Percentiles rank a stretch among this genome's conserved stretches.
Conservation (phyloP, 1,140 invertebrate genomes). For the Calliphora vicina region DNA sequence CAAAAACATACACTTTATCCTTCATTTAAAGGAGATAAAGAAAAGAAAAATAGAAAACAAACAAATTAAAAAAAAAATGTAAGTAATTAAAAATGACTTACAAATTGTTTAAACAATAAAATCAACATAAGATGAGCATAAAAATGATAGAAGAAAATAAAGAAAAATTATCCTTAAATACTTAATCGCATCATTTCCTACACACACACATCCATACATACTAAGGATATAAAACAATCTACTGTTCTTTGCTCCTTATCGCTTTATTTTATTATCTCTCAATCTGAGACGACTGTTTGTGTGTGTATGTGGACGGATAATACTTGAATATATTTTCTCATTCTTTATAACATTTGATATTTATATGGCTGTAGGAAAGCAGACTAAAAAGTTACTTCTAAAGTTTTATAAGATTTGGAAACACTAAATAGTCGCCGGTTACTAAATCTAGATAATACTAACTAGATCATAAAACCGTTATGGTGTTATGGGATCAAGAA, state of each 20-base stretch:
- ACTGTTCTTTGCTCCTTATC: neutral
- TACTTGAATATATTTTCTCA: neutral
- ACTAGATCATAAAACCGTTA: too few species aligned
- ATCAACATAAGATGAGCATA: neutral
- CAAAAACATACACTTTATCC: neutral
- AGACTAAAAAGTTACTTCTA: too few species aligned
- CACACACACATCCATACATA: neutral
- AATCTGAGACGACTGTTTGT: neutral
- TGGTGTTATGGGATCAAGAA: too few species aligned
- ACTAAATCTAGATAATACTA: too few species aligned
- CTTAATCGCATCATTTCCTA: neutral
- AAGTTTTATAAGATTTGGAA: too few species aligned
- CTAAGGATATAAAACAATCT: neutral
- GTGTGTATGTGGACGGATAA: neutral
- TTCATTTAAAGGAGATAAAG: neutral
- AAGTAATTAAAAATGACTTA: slow-evolving; percentile 30
- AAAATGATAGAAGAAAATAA: neutral
- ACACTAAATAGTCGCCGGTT: too few species aligned
- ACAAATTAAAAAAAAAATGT: neutral
- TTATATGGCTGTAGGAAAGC: too few species aligned
- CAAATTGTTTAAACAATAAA: slow-evolving; percentile 32
- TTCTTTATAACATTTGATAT: too few species aligned
- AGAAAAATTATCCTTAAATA: slow-evolving; percentile 4
- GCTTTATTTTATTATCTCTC: neutral
- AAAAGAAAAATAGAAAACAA: neutral